Percentiles rank a stretch among this genome's conserved stretches.
These are phyloP conservation scores for Diuraphis noxia DNA, from an alignment of 1,140 invertebrate species.

Conservation along the genomic window DNA sequence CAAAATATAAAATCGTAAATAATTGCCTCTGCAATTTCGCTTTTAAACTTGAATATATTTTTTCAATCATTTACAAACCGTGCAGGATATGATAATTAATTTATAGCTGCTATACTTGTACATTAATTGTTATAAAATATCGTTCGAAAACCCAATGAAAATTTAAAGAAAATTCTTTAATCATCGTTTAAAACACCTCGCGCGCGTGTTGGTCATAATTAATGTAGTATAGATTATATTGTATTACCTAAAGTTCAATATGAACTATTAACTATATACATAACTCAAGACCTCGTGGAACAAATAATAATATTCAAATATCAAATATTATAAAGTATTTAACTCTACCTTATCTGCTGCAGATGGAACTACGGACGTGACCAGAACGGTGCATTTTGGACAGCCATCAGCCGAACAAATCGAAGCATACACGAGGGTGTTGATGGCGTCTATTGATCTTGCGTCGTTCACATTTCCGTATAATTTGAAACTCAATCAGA, in stretches of 20 bases:
- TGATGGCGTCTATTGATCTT: constrained; percentile 83
- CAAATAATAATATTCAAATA: no score
- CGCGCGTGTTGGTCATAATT: no score
- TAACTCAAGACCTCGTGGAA: no score
- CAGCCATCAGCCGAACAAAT: constrained; percentile 73
- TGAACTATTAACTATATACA: no score
- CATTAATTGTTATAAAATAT: neutral
- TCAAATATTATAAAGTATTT: no score
- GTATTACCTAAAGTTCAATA: no score
- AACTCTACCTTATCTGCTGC: no score
- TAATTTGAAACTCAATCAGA: constrained; percentile 67
- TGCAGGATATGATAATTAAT: neutral
- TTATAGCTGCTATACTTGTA: neutral
- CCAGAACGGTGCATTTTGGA: constrained; percentile 88
- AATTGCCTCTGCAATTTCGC: neutral
- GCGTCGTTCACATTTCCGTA: constrained; percentile 71
- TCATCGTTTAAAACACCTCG: no score
- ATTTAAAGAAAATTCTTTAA: neutral
- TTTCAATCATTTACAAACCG: neutral
- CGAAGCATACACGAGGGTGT: constrained; percentile 83
- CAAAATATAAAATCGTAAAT: neutral
- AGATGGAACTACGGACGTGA: constrained; percentile 93
- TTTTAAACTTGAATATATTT: neutral
- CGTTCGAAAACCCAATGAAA: neutral
- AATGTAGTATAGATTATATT: no score